phyloP scores from a whole-genome alignment of 2,888 invertebrate genomes.

The Caenorhabditis sp. region DNA sequence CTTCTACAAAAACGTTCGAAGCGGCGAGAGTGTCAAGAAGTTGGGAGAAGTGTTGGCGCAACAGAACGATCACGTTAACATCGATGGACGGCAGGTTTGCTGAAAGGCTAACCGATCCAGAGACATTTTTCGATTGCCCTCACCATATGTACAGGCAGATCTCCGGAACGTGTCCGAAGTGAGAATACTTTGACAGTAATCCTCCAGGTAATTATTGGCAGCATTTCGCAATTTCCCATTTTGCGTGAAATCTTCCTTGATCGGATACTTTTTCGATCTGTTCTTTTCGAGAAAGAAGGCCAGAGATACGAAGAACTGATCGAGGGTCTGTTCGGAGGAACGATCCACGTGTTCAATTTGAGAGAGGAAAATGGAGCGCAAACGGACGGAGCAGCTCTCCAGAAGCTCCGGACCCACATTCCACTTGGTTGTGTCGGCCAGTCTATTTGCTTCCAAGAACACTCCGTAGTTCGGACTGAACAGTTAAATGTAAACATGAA shows the following conservation, averaged over 20 bases:
- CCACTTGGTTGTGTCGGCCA: neutral
- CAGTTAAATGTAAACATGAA: neutral
- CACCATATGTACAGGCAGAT: slow-evolving; percentile 33
- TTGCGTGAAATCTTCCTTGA: slow-evolving; percentile 23
- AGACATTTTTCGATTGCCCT: neutral
- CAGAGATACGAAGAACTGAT: slow-evolving; percentile 10
- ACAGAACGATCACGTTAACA: slow-evolving; percentile 6
- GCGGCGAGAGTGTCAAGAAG: slow-evolving; percentile 35
- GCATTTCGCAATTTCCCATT: slow-evolving; percentile 4
- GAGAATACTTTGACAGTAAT: neutral
- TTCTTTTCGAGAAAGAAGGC: slow-evolving; percentile 2
- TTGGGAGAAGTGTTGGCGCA: slow-evolving; percentile 20
- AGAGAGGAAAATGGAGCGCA: slow-evolving; percentile 13
- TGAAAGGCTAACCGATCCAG: neutral
- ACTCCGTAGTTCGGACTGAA: slow-evolving; percentile 4
- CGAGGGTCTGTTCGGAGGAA: neutral
- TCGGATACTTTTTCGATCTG: neutral
- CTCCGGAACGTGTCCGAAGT: slow-evolving; percentile 12
- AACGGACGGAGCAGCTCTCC: slow-evolving; percentile 3
- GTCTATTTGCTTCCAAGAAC: slow-evolving; percentile 5
- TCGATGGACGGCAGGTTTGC: slow-evolving; percentile 5
- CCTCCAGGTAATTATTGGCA: slow-evolving; percentile 1
- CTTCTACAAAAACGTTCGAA: slow-evolving; percentile 25
- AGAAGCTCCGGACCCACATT: slow-evolving; percentile 6
- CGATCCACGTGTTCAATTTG: slow-evolving; percentile 11